Evolutionary conservation across 2,797 vertebrate species (phyloP).

Genomic region (Megaceryle alcyon): DNA sequence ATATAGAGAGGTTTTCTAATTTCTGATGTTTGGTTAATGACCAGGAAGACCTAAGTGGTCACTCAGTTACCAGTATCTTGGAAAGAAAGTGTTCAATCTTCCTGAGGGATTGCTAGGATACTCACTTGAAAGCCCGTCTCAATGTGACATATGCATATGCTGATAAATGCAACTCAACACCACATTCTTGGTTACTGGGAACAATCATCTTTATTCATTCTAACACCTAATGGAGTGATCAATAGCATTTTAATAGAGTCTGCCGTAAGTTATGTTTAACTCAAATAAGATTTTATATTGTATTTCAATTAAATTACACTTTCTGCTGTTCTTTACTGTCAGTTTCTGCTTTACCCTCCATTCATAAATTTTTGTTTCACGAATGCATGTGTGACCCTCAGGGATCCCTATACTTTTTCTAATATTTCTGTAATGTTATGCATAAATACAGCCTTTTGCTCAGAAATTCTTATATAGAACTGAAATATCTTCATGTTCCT

Average conservation of each 20-base stretch:
- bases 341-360: neutral
- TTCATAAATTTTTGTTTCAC: slow-evolving; percentile 24
- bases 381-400: neutral
- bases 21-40: neutral
- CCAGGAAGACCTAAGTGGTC: neutral
- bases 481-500: neutral
- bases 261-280: neutral
- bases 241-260: slow-evolving; percentile 32
- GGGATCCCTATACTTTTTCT: neutral
- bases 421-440: neutral
- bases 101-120: neutral
- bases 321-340: neutral
- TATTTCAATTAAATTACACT: slow-evolving; percentile 36
- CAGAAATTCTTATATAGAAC: neutral
- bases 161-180: neutral
- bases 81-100: neutral
- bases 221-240: slow-evolving; percentile 17
- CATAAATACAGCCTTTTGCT: neutral
- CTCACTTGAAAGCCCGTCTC: slow-evolving; percentile 7
- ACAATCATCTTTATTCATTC: slow-evolving; percentile 26
- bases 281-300: slow-evolving; percentile 47
- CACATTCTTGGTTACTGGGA: neutral
- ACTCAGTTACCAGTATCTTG: neutral
- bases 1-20: neutral
- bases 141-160: neutral